Base-by-base conservation (phyloP, 2,113 vertebrate species). In the Prionailurus viverrinus region DNA sequence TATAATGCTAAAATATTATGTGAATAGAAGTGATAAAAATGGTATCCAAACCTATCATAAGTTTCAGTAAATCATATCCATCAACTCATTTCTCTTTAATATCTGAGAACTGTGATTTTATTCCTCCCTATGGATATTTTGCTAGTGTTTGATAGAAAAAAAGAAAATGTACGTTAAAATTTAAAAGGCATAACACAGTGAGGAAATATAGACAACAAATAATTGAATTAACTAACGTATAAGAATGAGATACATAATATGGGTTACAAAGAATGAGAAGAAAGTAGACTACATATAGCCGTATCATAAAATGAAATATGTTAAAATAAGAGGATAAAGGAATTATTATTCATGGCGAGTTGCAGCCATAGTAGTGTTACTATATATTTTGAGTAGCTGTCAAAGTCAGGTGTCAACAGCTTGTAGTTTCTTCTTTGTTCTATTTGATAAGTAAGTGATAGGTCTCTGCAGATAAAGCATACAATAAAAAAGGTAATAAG, bases 11-110 rank as follows among this genome's bases (percentile, higher is more conserved):
- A 94, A 68, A 87, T 93, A 76, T 53, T 69, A 33, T 88, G 41
- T 94, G 92, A 97, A 41, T 39, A 97, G 55, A 93, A 95, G 89
- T 97, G 89, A 89, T 91, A 95, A 84, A 96, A 96, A 92, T 65
- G 31, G 16, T 97, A 74, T 95, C 31, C 61, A 87, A 96, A 90
- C 23, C 71, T 76, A 80, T 84, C 48, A 68, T 95, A 85, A 97
- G 53, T 91, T 92, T 95, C 45, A 88, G 51, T 78, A 95, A 96
- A 96, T 94, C n/a, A 25, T 96, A 53, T 88, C 71, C 31, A 83
- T 92, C 51, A 96, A 91, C n/a, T 96, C 13, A 41, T 33, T 95
- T 97, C 55, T 69, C 23, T 94, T 3, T 2, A 97, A 66, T 95
- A 19, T 8, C 58, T 95, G 33, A 96, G 27, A 92, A 29, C 10